Percentiles rank a stretch among this genome's conserved stretches.
phyloP scores from a whole-genome alignment of 2,113 vertebrate genomes.

The Hippocampus mohnikei region DNA sequence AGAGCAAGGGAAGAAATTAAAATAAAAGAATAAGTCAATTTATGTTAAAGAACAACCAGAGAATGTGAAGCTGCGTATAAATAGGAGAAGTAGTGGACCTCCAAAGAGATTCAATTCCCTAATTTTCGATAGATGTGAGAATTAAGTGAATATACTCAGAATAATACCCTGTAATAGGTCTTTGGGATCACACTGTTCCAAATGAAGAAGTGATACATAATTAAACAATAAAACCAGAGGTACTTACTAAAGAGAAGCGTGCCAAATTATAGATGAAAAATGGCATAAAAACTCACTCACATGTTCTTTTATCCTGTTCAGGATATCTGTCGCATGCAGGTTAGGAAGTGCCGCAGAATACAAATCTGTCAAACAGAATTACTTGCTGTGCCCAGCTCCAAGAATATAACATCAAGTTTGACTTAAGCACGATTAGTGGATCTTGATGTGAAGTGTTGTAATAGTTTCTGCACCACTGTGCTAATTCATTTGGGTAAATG shows the following conservation, averaged over 20 bases:
- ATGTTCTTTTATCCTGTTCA: too few relatives aligned
- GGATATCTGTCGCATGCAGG: neutral
- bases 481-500: conserved; percentile 9
- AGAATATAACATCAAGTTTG: conserved; percentile 33
- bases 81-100: conserved; percentile 7
- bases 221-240: neutral
- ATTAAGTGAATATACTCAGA: neutral
- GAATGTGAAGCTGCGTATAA: neutral
- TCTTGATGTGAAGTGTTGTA: conserved; percentile 4
- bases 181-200: neutral
- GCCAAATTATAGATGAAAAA: neutral
- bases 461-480: neutral
- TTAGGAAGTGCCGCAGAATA: neutral
- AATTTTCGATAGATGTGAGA: conserved; percentile 7
- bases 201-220: neutral
- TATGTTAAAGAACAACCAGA: conserved; percentile 34
- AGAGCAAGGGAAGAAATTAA: conserved; percentile 9
- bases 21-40: conserved; percentile 22
- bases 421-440: conserved; percentile 4
- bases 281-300: too few relatives aligned
- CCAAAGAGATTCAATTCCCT: conserved; percentile 8
- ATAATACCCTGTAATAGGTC: neutral
- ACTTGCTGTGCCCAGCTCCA: neutral
- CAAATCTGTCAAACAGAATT: neutral
- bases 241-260: neutral